Percentiles rank a stretch among this genome's conserved stretches.
phyloP scores from a whole-genome alignment of 2,797 vertebrate species.

The Cottoperca gobio region DNA sequence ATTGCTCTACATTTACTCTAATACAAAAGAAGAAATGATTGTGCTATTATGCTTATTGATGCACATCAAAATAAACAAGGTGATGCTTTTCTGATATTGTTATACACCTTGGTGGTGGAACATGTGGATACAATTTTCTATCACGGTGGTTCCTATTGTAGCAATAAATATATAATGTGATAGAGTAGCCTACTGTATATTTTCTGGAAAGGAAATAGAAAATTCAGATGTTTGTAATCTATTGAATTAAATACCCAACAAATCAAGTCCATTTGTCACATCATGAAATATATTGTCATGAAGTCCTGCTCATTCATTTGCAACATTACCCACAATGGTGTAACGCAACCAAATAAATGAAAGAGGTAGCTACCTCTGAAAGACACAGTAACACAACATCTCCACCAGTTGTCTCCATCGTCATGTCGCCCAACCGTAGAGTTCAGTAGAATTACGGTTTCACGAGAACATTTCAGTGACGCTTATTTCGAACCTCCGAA shows the following conservation, averaged over 20 bases:
- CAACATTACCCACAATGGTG: slow-evolving; percentile 9
- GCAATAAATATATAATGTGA: not conserved
- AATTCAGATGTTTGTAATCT: not conserved
- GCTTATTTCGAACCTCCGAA: not conserved
- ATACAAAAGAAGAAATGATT: slow-evolving; percentile 31
- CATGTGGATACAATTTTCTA: not conserved
- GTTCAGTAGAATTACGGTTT: not conserved
- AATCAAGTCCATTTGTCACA: slow-evolving; percentile 13
- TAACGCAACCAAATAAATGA: slow-evolving; percentile 4
- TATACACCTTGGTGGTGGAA: not conserved
- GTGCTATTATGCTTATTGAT: slow-evolving; percentile 34
- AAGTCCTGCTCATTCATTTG: slow-evolving; percentile 35
- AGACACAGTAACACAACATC: not conserved
- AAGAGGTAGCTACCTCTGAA: not conserved
- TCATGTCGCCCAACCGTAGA: not conserved
- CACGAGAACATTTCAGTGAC: not conserved
- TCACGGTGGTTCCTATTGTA: not conserved
- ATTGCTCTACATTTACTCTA: slow-evolving; percentile 21
- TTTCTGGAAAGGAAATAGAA: not conserved
- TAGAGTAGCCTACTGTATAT: not conserved
- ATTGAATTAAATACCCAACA: slow-evolving; percentile 14
- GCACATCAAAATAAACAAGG: slow-evolving; percentile 49
- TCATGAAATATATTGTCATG: slow-evolving; percentile 11
- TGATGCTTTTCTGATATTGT: slow-evolving; percentile 22
- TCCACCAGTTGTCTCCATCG: not conserved